Base-by-base conservation (phyloP, 2,888 invertebrate species). In the Tridacna gigas region DNA sequence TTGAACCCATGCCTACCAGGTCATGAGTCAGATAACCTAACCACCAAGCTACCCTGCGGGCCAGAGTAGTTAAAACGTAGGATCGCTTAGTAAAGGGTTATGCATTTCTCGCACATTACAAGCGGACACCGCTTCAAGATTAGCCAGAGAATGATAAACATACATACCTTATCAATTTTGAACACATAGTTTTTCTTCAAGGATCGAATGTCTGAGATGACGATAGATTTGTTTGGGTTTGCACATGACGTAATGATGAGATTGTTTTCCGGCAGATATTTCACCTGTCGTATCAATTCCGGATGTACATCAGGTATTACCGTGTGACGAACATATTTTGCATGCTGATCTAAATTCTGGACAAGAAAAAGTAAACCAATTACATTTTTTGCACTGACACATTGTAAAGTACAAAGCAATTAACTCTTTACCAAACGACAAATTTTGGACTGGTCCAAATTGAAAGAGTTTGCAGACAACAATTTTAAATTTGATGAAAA, bases 151-250 rank as follows among this genome's bases (percentile, higher is more conserved):
- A 7, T 37, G 7, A 37, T 4, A 37, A 37, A 4, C 7, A 37
- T 37, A 56, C 77, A 74, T 74, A 95, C 95, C 93, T 95, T 94
- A 60, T 92, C 92, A 60, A 94, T 89, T 84, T 91, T 93, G 90
- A 94, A 94, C 65, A 93, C 89, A 85, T 95, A 95, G 60, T 92
- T 89, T 80, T 93, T 94, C 88, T 93, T 94, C 75, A 94, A 92
- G 45, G 91, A 88, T 61, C 90, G 82, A 22, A 92, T 88, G 84
- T 94, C 94, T 7, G 91, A 89, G 77, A 95, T 94, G 76, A 94
- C 92, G 15, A 95, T 83, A 0, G 94, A 93, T 82, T 90, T 92
- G 74, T 84, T 89, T 13, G 93, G 89, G 77, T 90, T 91, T 69
- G 90, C 91, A 78, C 93, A 93, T 37, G 93, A 93, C 18, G 94